Percentiles rank a stretch among this genome's conserved stretches.
phyloP scores from a whole-genome alignment of 2,113 vertebrate genomes.

The Hemiscyllium ocellatum region DNA sequence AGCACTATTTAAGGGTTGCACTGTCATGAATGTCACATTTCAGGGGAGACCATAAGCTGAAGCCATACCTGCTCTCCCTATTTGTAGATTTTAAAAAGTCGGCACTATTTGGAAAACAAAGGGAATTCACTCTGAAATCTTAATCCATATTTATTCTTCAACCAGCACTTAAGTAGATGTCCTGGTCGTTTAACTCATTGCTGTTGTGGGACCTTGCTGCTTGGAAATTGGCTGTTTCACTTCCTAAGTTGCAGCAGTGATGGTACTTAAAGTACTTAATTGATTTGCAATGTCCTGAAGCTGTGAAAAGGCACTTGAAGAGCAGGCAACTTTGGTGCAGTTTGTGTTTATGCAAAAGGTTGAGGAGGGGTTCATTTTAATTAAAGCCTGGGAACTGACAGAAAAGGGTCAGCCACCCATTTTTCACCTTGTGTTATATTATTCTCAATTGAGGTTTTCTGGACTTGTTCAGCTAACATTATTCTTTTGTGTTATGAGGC shows the following conservation, averaged over 20 bases:
- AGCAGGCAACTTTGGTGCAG: neutral
- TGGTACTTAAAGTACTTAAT: too few species aligned
- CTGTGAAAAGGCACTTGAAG: neutral
- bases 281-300: neutral
- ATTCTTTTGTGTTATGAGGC: neutral
- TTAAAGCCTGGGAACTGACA: neutral
- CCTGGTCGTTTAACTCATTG: neutral
- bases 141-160: neutral
- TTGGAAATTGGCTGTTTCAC: too few species aligned
- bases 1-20: neutral
- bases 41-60: neutral
- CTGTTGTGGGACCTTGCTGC: neutral
- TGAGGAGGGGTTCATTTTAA: neutral
- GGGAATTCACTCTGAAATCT: neutral
- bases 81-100: neutral
- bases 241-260: too few species aligned
- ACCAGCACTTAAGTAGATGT: neutral
- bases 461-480: neutral
- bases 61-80: neutral
- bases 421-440: neutral
- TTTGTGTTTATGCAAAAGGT: neutral
- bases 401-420: neutral
- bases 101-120: neutral
- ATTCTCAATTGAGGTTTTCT: neutral
- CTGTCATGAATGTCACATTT: neutral